A percentile compares a stretch with the other conserved stretches of the same genome.
Conservation (phyloP, 2,888 invertebrate genomes). For the Pollenia amentaria region DNA sequence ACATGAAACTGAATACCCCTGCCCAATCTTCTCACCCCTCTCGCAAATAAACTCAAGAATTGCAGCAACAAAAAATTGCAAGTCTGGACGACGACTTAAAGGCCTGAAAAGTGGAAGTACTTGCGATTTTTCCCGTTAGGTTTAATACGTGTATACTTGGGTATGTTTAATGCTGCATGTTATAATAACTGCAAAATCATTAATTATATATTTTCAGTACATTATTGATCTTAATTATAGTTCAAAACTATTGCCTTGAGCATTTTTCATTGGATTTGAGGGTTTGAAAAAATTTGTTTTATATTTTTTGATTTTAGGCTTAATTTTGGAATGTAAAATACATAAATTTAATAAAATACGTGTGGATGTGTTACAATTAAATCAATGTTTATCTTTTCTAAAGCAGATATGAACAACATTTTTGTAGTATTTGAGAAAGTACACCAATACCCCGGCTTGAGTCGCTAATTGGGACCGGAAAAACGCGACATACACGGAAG, state of each 20-base stretch:
- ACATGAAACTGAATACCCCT: too few relatives aligned
- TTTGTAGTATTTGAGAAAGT: too few relatives aligned
- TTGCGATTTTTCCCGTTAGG: too few relatives aligned
- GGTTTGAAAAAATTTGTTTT: background rate
- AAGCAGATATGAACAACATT: background rate
- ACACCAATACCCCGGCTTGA: too few relatives aligned
- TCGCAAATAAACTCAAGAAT: too few relatives aligned
- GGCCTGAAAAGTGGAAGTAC: too few relatives aligned
- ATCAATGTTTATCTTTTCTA: background rate
- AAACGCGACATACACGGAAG: too few relatives aligned
- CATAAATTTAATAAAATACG: background rate
- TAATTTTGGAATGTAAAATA: background rate
- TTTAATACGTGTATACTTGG: background rate
- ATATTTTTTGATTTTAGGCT: background rate
- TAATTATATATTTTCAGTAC: slow-evolving; percentile 24
- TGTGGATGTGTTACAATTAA: background rate
- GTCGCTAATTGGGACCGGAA: too few relatives aligned
- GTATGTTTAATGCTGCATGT: slow-evolving; percentile 4
- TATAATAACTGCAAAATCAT: background rate
- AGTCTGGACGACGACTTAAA: too few relatives aligned
- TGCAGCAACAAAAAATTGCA: too few relatives aligned
- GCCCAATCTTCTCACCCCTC: too few relatives aligned
- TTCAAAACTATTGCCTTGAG: slow-evolving; percentile 20
- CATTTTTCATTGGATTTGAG: background rate
- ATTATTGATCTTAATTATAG: slow-evolving; percentile 31